These are phyloP conservation scores for Atrina japonica DNA, from an alignment of 2,888 invertebrate genomes.

Conservation along the genomic window DNA sequence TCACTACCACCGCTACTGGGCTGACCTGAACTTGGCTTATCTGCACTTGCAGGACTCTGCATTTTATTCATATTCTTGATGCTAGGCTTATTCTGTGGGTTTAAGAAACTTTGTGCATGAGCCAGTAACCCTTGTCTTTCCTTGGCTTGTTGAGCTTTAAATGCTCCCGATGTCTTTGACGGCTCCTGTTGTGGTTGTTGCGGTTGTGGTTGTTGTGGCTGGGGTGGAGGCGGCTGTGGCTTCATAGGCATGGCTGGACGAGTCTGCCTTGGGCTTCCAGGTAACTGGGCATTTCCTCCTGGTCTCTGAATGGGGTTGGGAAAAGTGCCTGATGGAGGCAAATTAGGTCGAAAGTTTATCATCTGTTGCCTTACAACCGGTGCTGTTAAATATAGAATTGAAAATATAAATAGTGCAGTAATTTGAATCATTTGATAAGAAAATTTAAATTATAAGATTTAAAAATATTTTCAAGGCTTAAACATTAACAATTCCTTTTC, in stretches of 20 bases:
- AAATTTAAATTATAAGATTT: no score
- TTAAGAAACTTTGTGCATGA: constrained; percentile 76
- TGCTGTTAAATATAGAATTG: constrained; percentile 38
- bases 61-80: constrained; percentile 48
- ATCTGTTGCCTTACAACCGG: constrained; percentile 67
- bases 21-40: constrained; percentile 6
- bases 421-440: no score
- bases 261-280: constrained; percentile 29
- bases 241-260: constrained; percentile 15
- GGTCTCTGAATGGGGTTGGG: constrained; percentile 74
- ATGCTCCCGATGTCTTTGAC: constrained; percentile 23
- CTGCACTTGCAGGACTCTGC: not conserved
- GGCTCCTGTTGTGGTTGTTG: constrained; percentile 27
- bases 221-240: constrained; percentile 23
- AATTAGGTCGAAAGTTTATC: constrained; percentile 60
- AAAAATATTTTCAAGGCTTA: no score
- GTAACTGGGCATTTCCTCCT: constrained; percentile 42
- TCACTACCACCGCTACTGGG: constrained; percentile 8
- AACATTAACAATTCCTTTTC: no score
- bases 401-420: not conserved
- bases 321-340: constrained; percentile 58
- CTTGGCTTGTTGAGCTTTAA: constrained; percentile 65
- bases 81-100: constrained; percentile 66
- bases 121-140: constrained; percentile 75
- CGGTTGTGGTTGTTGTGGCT: constrained; percentile 20